Conservation (phyloP, 1,140 invertebrate species). For the Cherax quadricarinatus region DNA sequence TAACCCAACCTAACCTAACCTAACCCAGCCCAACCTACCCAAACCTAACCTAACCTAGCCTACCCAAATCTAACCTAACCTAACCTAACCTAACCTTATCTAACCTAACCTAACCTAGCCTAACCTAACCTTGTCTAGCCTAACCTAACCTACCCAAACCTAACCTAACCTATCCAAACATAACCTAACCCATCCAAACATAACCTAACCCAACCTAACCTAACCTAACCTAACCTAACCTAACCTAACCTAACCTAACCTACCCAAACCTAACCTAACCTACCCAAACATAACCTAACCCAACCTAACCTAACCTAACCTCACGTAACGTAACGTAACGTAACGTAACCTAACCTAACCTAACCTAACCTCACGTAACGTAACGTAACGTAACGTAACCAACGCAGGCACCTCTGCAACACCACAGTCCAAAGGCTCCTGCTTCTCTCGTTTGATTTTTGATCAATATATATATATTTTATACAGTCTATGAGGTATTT, state of each 20-base stretch:
- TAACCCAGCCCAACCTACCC: neutral
- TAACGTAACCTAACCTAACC: neutral
- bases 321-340: neutral
- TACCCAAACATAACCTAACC: neutral
- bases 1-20: neutral
- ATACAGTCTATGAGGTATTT: too few relatives aligned
- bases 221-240: neutral
- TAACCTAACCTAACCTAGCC: conserved; percentile 15
- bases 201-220: too few relatives aligned
- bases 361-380: neutral
- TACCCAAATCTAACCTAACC: neutral
- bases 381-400: too few relatives aligned
- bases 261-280: neutral
- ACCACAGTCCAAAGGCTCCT: too few relatives aligned
- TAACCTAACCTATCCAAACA: neutral
- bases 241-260: too few relatives aligned
- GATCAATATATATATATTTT: too few relatives aligned
- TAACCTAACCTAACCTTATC: neutral
- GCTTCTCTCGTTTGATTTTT: too few relatives aligned
- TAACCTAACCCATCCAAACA: too few relatives aligned
- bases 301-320: neutral
- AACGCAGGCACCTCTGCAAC: too few relatives aligned
- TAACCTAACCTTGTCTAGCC: neutral
- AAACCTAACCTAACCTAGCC: neutral
- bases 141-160: too few relatives aligned